Evolutionary conservation across 2,797 vertebrate genomes (phyloP).

Genomic region (Coendou prehensilis): DNA sequence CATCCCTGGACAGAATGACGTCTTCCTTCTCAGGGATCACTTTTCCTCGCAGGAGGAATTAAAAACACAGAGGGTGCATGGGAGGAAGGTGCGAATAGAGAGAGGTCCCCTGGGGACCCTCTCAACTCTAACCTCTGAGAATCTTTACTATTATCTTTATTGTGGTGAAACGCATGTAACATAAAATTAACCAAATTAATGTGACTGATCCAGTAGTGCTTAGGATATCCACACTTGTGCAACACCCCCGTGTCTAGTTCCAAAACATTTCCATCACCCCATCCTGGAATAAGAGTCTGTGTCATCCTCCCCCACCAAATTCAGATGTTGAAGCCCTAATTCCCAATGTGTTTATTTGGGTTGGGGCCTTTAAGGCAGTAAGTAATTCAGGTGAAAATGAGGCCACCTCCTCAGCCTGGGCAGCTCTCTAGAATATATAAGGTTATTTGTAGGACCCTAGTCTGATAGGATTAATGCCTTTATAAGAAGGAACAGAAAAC

Average conservation of each 20-base stretch:
- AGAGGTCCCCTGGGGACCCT: background rate
- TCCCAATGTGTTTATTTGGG: background rate
- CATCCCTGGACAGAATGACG: rapidly evolving
- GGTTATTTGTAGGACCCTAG: background rate
- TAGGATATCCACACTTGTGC: background rate
- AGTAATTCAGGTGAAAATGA: background rate
- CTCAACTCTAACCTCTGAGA: background rate
- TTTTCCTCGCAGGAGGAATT: background rate
- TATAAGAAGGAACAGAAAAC: background rate
- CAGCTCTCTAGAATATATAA: background rate
- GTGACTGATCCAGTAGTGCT: background rate
- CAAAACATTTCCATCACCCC: background rate
- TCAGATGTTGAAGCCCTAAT: background rate
- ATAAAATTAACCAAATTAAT: background rate
- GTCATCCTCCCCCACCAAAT: background rate
- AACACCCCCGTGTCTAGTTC: background rate
- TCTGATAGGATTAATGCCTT: background rate
- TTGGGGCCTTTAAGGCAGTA: background rate
- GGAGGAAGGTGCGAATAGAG: background rate
- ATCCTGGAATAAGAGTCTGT: background rate
- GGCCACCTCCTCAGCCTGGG: too few species aligned
- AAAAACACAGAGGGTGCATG: background rate
- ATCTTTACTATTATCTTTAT: background rate
- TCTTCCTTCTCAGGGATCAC: background rate
- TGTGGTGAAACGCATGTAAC: background rate